A percentile compares a stretch with the other conserved stretches of the same genome.
phyloP scores from a whole-genome alignment of 2,888 invertebrate species.

The Melinopterus prodromus region DNA sequence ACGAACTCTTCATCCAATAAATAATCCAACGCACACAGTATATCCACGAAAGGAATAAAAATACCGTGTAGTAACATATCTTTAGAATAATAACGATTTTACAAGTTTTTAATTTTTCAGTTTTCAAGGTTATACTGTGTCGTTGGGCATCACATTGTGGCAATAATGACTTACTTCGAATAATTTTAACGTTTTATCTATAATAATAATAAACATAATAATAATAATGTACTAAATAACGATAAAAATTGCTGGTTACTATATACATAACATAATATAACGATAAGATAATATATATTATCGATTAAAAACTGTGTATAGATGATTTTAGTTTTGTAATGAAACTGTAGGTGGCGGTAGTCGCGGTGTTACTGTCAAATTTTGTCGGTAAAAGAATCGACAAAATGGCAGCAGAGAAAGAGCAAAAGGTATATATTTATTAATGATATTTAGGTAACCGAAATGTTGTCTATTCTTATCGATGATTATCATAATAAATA shows the following conservation, averaged over 20 bases:
- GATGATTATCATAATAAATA: neutral
- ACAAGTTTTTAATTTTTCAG: neutral
- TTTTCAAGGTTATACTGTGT: neutral
- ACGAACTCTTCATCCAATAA: neutral
- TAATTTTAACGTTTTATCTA: neutral
- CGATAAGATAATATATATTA: neutral
- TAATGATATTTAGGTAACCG: neutral
- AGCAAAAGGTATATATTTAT: neutral
- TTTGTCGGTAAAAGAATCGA: neutral
- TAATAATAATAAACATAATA: neutral
- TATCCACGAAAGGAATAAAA: neutral
- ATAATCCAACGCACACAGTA: neutral
- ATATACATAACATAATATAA: neutral
- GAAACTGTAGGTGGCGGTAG: too few relatives aligned
- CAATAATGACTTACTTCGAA: neutral
- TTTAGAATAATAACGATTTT: neutral
- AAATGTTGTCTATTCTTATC: neutral
- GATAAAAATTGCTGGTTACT: conserved; percentile 4
- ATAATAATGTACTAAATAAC: neutral
- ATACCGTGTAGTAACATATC: neutral
- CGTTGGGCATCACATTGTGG: neutral
- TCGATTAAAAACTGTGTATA: neutral
- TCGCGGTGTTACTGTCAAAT: too few relatives aligned
- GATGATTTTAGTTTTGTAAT: neutral
- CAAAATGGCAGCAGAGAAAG: neutral